Evolutionary conservation across 1,140 invertebrate species (phyloP).

Genomic region (Formica exsecta): DNA sequence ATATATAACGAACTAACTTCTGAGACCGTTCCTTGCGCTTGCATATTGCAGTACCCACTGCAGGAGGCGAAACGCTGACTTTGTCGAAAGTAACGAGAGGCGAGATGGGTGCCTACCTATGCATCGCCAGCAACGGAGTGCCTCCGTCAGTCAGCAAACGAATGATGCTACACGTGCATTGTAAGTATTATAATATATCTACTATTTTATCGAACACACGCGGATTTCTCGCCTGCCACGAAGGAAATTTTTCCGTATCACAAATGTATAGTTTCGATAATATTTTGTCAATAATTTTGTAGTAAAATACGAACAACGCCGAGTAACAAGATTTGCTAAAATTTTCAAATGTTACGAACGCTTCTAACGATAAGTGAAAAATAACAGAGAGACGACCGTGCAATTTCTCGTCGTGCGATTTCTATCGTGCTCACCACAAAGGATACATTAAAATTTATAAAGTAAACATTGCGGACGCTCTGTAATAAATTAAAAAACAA

Average conservation of each 20-base stretch:
- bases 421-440: neutral
- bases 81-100: slow-evolving; percentile 93
- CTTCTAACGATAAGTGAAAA: neutral
- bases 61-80: slow-evolving; percentile 92
- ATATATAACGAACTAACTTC: slow-evolving; percentile 40
- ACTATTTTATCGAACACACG: neutral
- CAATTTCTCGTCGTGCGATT: slow-evolving; percentile 11
- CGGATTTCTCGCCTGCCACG: neutral
- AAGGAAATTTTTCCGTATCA: slow-evolving; percentile 11
- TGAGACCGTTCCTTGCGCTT: slow-evolving; percentile 40
- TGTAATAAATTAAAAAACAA: slow-evolving; percentile 11
- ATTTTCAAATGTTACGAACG: slow-evolving; percentile 1
- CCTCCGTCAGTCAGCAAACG: slow-evolving; percentile 93
- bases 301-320: neutral
- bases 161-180: slow-evolving; percentile 94
- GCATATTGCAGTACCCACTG: slow-evolving; percentile 87
- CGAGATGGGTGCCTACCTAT: slow-evolving; percentile 95
- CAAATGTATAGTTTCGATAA: neutral
- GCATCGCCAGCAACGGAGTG: slow-evolving; percentile 92
- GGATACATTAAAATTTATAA: slow-evolving; percentile 18
- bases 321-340: slow-evolving; percentile 9
- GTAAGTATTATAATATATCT: slow-evolving; percentile 88
- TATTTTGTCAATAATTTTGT: neutral
- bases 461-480: slow-evolving; percentile 27
- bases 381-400: neutral